Conservation (phyloP, 1,140 invertebrate genomes). For the Cephus cinctus region DNA sequence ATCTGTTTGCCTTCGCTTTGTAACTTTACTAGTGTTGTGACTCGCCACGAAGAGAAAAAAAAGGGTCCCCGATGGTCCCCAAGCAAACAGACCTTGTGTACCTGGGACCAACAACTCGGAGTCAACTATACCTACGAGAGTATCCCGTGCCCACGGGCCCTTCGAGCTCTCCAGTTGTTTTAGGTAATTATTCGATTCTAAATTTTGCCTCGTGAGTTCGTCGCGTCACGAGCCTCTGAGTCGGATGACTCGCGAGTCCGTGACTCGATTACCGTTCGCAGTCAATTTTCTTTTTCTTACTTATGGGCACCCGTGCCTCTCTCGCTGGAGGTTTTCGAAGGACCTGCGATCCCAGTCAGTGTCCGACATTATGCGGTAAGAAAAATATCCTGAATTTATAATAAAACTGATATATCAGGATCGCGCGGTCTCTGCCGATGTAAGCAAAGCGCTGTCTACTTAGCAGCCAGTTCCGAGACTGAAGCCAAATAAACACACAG, state of each 20-base stretch:
- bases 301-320: too few relatives aligned
- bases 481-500: constrained; percentile 50
- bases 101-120: constrained; percentile 32
- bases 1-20: constrained; percentile 45
- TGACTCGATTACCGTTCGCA: too few relatives aligned
- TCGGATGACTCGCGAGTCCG: too few relatives aligned
- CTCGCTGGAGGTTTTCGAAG: background rate
- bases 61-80: constrained; percentile 36
- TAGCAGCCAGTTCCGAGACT: constrained; percentile 28
- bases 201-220: too few relatives aligned
- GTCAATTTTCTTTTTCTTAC: background rate
- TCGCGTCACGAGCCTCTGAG: too few relatives aligned
- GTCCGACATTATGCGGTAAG: background rate
- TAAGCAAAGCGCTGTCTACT: constrained; percentile 14
- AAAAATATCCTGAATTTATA: background rate
- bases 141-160: background rate
- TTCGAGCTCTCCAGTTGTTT: constrained; percentile 1
- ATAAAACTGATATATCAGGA: constrained; percentile 1
- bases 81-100: constrained; percentile 43
- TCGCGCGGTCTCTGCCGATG: too few relatives aligned
- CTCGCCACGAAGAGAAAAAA: constrained; percentile 36
- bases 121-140: constrained; percentile 1
- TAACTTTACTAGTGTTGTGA: constrained; percentile 49
- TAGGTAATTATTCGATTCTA: constrained; percentile 5
- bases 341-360: background rate